Evolutionary conservation across 2,113 vertebrate species (phyloP).

Genomic region (Otocyon megalotis): DNA sequence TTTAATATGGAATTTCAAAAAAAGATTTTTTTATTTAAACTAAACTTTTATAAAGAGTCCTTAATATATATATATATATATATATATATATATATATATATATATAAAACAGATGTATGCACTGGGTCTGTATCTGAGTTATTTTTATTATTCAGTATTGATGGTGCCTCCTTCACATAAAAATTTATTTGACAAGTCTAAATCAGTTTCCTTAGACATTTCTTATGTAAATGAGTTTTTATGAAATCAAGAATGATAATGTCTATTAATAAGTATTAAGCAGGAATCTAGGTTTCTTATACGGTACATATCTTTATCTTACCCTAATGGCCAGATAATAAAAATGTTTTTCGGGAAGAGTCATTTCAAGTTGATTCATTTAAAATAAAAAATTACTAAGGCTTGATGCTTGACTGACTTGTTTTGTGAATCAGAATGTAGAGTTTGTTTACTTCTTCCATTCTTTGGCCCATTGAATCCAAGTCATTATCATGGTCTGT

Average conservation of each 20-base stretch:
- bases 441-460: slow-evolving; percentile 63
- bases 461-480: slow-evolving; percentile 67
- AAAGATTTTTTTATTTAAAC: background rate
- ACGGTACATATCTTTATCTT: slow-evolving; percentile 36
- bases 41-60: background rate
- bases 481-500: slow-evolving; percentile 44
- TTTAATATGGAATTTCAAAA: slow-evolving; percentile 43
- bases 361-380: slow-evolving; percentile 64
- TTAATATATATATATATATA: background rate
- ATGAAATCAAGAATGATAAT: slow-evolving; percentile 27
- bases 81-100: too few relatives aligned
- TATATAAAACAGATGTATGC: background rate
- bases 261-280: slow-evolving; percentile 55
- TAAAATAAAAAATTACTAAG: slow-evolving; percentile 49
- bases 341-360: slow-evolving; percentile 60
- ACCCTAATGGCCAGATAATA: slow-evolving; percentile 53
- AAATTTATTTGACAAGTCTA: slow-evolving; percentile 53
- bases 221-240: slow-evolving; percentile 50
- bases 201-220: slow-evolving; percentile 54
- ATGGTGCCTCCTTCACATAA: slow-evolving; percentile 27
- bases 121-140: background rate
- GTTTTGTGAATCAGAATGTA: slow-evolving; percentile 38
- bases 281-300: slow-evolving; percentile 41
- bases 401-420: background rate
- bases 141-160: slow-evolving; percentile 57